Base-by-base conservation (phyloP, 2,888 invertebrate genomes). In the Lasioglossum oenotherae region DNA sequence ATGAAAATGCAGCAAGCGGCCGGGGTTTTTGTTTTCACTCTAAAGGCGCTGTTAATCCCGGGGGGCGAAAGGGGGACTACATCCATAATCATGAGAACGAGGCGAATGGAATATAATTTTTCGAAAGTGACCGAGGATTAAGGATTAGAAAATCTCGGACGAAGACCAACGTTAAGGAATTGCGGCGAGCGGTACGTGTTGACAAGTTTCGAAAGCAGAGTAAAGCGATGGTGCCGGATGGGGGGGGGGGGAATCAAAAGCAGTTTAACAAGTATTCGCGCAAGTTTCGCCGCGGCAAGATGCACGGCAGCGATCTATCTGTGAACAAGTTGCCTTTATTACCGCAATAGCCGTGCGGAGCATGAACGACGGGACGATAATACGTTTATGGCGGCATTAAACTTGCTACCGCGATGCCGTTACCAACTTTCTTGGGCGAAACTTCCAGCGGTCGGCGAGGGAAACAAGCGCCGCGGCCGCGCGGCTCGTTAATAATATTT, bases 361-460 rank as follows among this genome's bases (percentile, higher is more conserved):
- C 71, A 81, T 79, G 83, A 89, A 89, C 80, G 83, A 84, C 82
- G 78, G 71, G 69, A 83, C 85, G 88, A 90, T 91, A 91, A 90
- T 91, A 88, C 89, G 89, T 91, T 91, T 91, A 91, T 84, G 84
- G 85, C 85, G 82, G 82, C 85, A 89, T 91, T 90, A 90, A 91
- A 90, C 85, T 89, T 86, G 85, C 88, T 82, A 86, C 83, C 85
- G 74, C 79, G 78, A 71, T 71, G 73, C 82, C 89, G 80, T 87
- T 87, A 81, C 80, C 77, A 86, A 87, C 80, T 82, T 87, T 87
- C 87, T 87, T 86, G 77, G 38, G 35, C 38, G 82, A 57, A 81
- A 85, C 75, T 78, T 71, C 72, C 44, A 27, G 49, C 46, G 49
- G n/a, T 46, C 49, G 77, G 69, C 81, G 80, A 71, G 35, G 31